phyloP scores from a whole-genome alignment of 2,888 invertebrate genomes.

The Emesis furor region DNA sequence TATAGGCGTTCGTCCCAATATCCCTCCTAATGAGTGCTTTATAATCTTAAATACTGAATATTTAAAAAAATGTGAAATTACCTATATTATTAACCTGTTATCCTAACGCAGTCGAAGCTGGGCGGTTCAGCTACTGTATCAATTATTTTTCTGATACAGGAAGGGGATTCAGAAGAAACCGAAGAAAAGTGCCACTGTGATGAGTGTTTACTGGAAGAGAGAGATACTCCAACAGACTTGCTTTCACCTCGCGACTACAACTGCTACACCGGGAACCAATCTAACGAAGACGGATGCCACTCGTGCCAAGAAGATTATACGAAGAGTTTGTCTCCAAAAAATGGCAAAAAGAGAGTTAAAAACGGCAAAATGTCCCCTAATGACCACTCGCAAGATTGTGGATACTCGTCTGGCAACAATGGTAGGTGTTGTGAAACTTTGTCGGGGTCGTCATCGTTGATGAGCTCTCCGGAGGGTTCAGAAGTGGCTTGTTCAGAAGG shows the following conservation, averaged over 20 bases:
- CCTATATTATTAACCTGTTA: too few relatives aligned
- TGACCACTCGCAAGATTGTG: conserved; percentile 96
- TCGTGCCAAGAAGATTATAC: conserved; percentile 90
- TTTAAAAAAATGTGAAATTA: too few relatives aligned
- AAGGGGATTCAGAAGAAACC: conserved; percentile 88
- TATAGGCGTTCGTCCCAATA: too few relatives aligned
- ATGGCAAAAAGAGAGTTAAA: conserved; percentile 85
- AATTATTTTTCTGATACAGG: conserved; percentile 76
- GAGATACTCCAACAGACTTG: conserved; percentile 87
- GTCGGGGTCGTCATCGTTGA: conserved; percentile 95
- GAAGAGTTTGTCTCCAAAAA: conserved; percentile 86
- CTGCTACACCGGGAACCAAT: conserved; percentile 83
- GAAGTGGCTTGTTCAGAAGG: conserved; percentile 97
- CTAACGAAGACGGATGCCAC: conserved; percentile 83
- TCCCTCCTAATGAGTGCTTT: too few relatives aligned
- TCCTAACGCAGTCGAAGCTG: too few relatives aligned
- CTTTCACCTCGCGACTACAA: conserved; percentile 84
- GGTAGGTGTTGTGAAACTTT: conserved; percentile 94
- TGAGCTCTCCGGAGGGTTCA: conserved; percentile 97
- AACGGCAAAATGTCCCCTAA: conserved; percentile 93
- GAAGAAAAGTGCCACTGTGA: conserved; percentile 90
- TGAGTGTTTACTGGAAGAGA: conserved; percentile 87
- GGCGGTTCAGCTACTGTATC: too few relatives aligned
- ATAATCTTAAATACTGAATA: too few relatives aligned
- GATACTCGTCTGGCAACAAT: conserved; percentile 97